Conservation (phyloP, 2,113 vertebrate genomes). For the Junco hyemalis region DNA sequence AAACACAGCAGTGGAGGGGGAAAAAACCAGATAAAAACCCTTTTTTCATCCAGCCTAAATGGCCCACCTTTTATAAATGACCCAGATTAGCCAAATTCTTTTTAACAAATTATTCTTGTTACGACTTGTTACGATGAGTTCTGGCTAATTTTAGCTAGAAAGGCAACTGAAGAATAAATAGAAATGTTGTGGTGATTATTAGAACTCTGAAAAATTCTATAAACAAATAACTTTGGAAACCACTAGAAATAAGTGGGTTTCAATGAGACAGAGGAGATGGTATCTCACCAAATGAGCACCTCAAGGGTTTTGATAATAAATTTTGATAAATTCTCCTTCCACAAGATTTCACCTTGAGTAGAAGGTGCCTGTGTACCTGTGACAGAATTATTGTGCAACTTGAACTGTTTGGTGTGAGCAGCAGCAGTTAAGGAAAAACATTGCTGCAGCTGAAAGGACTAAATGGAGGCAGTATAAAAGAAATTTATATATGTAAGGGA, state of each 20-base stretch:
- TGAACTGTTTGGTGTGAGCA: not conserved
- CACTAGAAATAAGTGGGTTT: not conserved
- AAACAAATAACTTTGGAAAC: not conserved
- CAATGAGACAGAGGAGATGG: not conserved
- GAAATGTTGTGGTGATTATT: not conserved
- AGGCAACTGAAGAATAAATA: not conserved
- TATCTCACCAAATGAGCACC: not conserved
- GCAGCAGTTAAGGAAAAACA: not conserved
- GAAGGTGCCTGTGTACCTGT: not conserved
- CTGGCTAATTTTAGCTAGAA: not conserved
- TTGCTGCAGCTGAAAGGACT: not conserved
- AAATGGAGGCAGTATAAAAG: not conserved
- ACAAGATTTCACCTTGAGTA: not conserved
- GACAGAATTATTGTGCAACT: not conserved
- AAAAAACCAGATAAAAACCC: not conserved
- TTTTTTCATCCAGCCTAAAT: not conserved
- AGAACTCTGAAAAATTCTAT: not conserved
- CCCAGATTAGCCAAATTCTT: not conserved
- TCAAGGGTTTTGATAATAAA: not conserved
- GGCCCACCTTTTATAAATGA: not conserved
- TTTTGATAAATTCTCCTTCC: not conserved
- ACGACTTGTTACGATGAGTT: not conserved
- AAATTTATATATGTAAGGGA: not conserved
- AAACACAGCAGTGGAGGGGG: not conserved
- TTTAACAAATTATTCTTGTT: not conserved